Conservation (phyloP, 2,797 vertebrate genomes). For the Trachops cirrhosus region DNA sequence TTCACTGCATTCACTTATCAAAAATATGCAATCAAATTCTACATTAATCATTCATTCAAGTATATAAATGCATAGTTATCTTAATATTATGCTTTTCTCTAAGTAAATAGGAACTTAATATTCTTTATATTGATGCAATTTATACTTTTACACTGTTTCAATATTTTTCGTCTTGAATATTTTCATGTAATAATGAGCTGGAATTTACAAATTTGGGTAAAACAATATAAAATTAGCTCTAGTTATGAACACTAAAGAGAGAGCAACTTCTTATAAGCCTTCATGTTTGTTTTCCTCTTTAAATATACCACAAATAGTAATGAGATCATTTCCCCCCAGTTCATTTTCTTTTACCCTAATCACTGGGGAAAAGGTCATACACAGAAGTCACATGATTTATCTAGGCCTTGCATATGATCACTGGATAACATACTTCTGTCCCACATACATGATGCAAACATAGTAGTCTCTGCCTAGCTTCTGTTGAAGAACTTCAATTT, state of each 20-base stretch:
- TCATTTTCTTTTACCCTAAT: neutral
- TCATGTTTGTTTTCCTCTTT: neutral
- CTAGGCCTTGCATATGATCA: accelerated
- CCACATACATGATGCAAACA: neutral
- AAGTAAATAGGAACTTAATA: neutral
- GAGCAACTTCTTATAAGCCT: neutral
- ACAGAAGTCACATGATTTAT: neutral
- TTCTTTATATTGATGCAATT: neutral
- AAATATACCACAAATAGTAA: neutral
- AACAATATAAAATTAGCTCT: neutral
- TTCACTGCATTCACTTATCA: neutral
- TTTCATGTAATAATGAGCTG: neutral
- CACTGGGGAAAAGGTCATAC: neutral
- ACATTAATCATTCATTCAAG: neutral
- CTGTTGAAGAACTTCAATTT: neutral
- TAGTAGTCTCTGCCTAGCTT: neutral
- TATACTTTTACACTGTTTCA: neutral
- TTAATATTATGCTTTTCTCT: neutral
- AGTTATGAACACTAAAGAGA: neutral
- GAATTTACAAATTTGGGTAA: neutral
- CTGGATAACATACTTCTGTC: neutral
- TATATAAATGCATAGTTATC: neutral
- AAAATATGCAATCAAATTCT: neutral
- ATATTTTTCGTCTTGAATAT: neutral
- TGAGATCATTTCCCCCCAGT: neutral